Evolutionary conservation across 2,113 vertebrate genomes (phyloP).

Genomic region (Anarhynchus alexandrinus): DNA sequence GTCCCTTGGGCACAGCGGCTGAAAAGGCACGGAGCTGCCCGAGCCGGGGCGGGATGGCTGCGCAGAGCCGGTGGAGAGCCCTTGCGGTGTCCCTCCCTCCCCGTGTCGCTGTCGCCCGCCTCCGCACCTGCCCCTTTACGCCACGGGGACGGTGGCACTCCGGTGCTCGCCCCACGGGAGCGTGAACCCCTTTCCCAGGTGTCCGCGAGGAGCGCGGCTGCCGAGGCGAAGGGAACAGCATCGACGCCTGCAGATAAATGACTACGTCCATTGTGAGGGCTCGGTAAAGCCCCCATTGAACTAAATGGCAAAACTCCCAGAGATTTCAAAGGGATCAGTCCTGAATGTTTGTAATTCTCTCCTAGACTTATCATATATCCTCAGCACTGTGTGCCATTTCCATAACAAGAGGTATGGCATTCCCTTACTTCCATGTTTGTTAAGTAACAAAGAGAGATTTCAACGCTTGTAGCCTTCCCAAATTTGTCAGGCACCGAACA

Average conservation of each 20-base stretch:
- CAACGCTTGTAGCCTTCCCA: conserved; percentile 56
- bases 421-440: conserved; percentile 66
- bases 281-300: conserved; percentile 49
- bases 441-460: conserved; percentile 68
- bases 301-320: conserved; percentile 68
- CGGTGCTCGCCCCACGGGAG: fast-evolving
- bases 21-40: fast-evolving
- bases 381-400: conserved; percentile 50
- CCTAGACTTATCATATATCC: conserved; percentile 66
- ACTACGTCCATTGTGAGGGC: conserved; percentile 22
- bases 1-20: fast-evolving
- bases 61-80: fast-evolving
- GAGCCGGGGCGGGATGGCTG: fast-evolving
- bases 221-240: not conserved
- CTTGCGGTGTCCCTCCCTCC: not conserved
- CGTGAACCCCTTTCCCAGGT: not conserved
- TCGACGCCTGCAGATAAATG: conserved; percentile 33
- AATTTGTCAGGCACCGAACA: conserved; percentile 64
- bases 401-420: conserved; percentile 67
- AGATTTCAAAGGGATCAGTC: conserved; percentile 61
- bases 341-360: conserved; percentile 61
- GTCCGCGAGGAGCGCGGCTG: not conserved
- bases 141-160: fast-evolving
- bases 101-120: fast-evolving
- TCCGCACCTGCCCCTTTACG: fast-evolving